phyloP scores from a whole-genome alignment of 37 sponge, comb jelly and placozoan species.

The Oscarella lobularis region DNA sequence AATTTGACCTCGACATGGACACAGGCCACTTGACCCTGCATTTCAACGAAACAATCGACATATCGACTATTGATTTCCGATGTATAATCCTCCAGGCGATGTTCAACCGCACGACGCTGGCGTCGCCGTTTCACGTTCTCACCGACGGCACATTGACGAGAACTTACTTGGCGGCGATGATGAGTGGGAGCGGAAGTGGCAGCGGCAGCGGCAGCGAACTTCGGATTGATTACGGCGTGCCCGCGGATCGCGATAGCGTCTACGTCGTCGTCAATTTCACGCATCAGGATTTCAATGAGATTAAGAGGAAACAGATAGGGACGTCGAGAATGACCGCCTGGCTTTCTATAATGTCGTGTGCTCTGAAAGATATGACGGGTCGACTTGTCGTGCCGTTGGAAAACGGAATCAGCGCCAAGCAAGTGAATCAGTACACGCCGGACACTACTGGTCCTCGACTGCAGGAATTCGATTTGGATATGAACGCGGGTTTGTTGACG shows the following conservation, averaged over 20 bases:
- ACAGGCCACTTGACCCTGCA: constrained; percentile 41
- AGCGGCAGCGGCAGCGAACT: background rate
- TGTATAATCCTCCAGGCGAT: background rate
- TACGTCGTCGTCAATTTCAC: constrained; percentile 4
- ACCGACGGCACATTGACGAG: background rate
- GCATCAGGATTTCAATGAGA: constrained; percentile 2
- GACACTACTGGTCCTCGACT: constrained; percentile 40
- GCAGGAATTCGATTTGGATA: constrained; percentile 17
- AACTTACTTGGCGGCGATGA: background rate
- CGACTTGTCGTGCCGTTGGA: constrained; percentile 11
- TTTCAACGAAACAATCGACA: constrained; percentile 39
- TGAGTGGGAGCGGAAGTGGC: background rate
- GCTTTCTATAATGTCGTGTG: constrained; percentile 45
- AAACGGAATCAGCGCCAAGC: constrained; percentile 23
- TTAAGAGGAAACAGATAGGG: constrained; percentile 8
- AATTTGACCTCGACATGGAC: constrained; percentile 53
- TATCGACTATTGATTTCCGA: background rate
- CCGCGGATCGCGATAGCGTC: background rate
- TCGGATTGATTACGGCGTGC: background rate
- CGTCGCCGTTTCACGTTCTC: too few relatives aligned
- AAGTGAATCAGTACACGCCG: constrained; percentile 21
- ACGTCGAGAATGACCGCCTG: constrained; percentile 15
- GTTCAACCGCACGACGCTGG: background rate
- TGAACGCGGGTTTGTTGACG: constrained; percentile 36
- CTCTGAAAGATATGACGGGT: constrained; percentile 33